Evolutionary conservation across 2,113 vertebrate genomes (phyloP).

Genomic region (Myotis davidii): DNA sequence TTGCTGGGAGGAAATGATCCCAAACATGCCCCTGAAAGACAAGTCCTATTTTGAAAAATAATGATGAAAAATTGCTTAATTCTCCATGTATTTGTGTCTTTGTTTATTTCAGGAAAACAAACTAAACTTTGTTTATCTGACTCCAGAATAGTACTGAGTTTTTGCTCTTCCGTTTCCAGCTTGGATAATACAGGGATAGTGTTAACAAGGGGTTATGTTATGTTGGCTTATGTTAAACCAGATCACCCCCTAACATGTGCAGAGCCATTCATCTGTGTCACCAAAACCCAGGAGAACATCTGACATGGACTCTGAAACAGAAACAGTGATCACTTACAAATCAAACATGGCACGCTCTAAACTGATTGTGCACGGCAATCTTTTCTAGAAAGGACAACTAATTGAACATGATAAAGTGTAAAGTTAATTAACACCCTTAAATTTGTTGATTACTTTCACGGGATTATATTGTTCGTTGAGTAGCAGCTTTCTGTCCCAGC

Average conservation of each 20-base stretch:
- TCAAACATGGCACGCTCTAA: constrained; percentile 94
- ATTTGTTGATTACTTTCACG: constrained; percentile 98
- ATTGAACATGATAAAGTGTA: constrained; percentile 99
- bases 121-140: constrained; percentile 77
- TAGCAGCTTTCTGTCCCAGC: constrained; percentile 95
- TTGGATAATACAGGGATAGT: constrained; percentile 78
- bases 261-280: constrained; percentile 92
- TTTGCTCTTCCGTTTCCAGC: constrained; percentile 63
- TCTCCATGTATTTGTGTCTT: constrained; percentile 71
- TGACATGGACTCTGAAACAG: constrained; percentile 90
- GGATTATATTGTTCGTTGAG: constrained; percentile 92
- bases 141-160: constrained; percentile 26
- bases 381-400: constrained; percentile 93
- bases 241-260: constrained; percentile 89
- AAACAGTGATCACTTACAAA: constrained; percentile 95
- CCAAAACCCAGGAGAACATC: constrained; percentile 91
- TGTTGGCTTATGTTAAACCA: constrained; percentile 90
- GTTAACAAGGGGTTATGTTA: constrained; percentile 89
- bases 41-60: constrained; percentile 86
- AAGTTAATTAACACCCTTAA: constrained; percentile 99
- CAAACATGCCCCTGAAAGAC: constrained; percentile 85
- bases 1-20: constrained; percentile 89
- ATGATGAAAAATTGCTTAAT: constrained; percentile 88
- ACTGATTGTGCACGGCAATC: constrained; percentile 93
- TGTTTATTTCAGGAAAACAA: constrained; percentile 79